These are phyloP conservation scores for Pollachius pollachius DNA, from an alignment of 2,113 vertebrate genomes.

Conservation along the genomic window DNA sequence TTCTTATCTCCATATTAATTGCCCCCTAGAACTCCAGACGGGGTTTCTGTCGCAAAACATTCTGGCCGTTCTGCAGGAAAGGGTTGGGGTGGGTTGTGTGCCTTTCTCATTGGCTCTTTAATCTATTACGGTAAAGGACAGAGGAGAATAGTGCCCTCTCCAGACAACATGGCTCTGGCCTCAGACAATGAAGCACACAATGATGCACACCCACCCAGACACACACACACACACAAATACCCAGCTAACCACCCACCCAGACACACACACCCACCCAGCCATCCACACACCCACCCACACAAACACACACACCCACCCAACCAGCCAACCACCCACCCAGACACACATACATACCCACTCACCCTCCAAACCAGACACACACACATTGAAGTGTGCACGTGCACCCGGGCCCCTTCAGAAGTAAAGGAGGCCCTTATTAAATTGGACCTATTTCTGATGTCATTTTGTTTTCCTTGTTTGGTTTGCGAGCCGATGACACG, in stretches of 20 bases:
- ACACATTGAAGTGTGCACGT: conserved; percentile 7
- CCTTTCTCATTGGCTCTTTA: conserved; percentile 55
- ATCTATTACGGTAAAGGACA: conserved; percentile 48
- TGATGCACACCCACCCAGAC: too few relatives aligned
- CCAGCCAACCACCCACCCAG: too few relatives aligned
- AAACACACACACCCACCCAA: too few relatives aligned
- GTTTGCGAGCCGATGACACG: conserved; percentile 17
- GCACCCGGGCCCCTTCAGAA: conserved; percentile 9
- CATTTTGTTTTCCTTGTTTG: conserved; percentile 1
- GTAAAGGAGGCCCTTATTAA: conserved; percentile 17
- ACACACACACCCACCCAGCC: too few relatives aligned
- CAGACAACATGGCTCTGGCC: conserved; percentile 59
- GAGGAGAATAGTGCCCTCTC: conserved; percentile 44
- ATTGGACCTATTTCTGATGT: background rate
- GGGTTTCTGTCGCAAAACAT: conserved; percentile 30
- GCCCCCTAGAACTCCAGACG: conserved; percentile 16
- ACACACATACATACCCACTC: too few relatives aligned
- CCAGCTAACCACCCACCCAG: too few relatives aligned
- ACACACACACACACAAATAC: too few relatives aligned
- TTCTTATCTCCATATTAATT: too few relatives aligned
- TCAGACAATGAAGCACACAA: conserved; percentile 46
- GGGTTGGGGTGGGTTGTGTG: conserved; percentile 12
- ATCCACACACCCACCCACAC: too few relatives aligned
- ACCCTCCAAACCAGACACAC: too few relatives aligned
- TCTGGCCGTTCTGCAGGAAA: conserved; percentile 56